Conservation (phyloP, 2,797 vertebrate species). For the Peromyscus nudipes region DNA sequence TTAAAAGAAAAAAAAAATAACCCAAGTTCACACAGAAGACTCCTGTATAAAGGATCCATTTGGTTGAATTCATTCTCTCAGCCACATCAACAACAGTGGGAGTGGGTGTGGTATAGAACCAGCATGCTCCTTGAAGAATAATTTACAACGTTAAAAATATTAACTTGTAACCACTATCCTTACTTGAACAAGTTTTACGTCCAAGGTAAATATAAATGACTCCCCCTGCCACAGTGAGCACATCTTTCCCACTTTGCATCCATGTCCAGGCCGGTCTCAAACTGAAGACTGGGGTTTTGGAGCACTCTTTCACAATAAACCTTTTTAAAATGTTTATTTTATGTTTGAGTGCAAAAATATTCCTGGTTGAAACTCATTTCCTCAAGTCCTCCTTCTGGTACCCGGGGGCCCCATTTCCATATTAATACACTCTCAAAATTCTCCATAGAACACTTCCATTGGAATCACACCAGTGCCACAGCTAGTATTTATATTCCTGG, state of each 20-base stretch:
- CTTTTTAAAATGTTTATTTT: slow-evolving; percentile 90
- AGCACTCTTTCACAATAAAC: slow-evolving; percentile 88
- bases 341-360: slow-evolving; percentile 88
- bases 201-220: slow-evolving; percentile 83
- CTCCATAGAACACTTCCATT: slow-evolving; percentile 81
- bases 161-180: slow-evolving; percentile 75
- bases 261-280: slow-evolving; percentile 81
- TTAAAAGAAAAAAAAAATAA: not conserved
- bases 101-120: not conserved
- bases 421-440: slow-evolving; percentile 83
- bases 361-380: slow-evolving; percentile 86
- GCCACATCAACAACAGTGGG: slow-evolving; percentile 41
- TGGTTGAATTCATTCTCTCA: slow-evolving; percentile 12
- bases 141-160: slow-evolving; percentile 81
- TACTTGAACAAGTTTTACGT: slow-evolving; percentile 81
- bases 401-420: slow-evolving; percentile 83
- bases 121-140: slow-evolving; percentile 73
- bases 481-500: slow-evolving; percentile 88
- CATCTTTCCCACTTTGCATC: slow-evolving; percentile 80
- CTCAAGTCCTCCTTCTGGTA: slow-evolving; percentile 86
- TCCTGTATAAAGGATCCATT: slow-evolving; percentile 11
- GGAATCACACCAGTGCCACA: slow-evolving; percentile 76
- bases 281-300: slow-evolving; percentile 83
- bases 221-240: slow-evolving; percentile 72
- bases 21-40: not conserved